A percentile compares a stretch with the other conserved stretches of the same genome.
Evolutionary conservation across 2,797 vertebrate genomes (phyloP).

Genomic region (Typhlichthys eigenmanni): DNA sequence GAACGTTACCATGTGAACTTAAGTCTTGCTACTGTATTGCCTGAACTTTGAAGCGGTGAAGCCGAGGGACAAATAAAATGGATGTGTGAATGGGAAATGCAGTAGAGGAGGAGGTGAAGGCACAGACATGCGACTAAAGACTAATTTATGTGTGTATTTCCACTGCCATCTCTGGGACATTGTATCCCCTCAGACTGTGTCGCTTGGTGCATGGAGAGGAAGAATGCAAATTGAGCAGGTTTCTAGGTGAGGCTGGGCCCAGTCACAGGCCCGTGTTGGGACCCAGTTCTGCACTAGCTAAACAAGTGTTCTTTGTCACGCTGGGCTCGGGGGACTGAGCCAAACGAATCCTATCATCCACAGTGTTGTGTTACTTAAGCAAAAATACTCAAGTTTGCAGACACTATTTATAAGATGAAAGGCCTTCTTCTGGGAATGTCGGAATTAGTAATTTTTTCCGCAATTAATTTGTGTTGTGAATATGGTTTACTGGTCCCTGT

Average conservation of each 20-base stretch:
- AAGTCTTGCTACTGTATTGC: constrained; percentile 65
- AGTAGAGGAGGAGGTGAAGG: constrained; percentile 25
- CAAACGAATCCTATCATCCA: constrained; percentile 71
- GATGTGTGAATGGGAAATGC: constrained; percentile 42
- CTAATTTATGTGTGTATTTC: constrained; percentile 72
- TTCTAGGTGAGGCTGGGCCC: constrained; percentile 67
- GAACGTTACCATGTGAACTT: constrained; percentile 66
- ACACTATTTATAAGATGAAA: constrained; percentile 83
- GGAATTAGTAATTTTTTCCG: constrained; percentile 71
- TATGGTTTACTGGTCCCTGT: constrained; percentile 65
- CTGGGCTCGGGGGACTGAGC: constrained; percentile 63
- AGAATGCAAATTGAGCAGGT: constrained; percentile 71
- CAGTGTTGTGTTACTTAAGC: constrained; percentile 72
- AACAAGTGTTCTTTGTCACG: constrained; percentile 77
- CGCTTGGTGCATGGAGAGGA: constrained; percentile 61
- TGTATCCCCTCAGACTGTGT: constrained; percentile 53
- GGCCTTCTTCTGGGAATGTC: constrained; percentile 75
- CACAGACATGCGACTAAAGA: constrained; percentile 47
- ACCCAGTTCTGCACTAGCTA: constrained; percentile 62
- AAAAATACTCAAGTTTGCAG: constrained; percentile 71
- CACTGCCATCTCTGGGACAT: constrained; percentile 63
- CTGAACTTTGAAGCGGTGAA: constrained; percentile 70
- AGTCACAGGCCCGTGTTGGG: constrained; percentile 67
- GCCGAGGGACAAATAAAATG: constrained; percentile 64
- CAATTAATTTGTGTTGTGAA: constrained; percentile 76